Evolutionary conservation across 35 echinoderm and acorn worm species (phyloP), one percentile per base, ranked within the genome.

Genomic region (Patiria miniata): DNA sequence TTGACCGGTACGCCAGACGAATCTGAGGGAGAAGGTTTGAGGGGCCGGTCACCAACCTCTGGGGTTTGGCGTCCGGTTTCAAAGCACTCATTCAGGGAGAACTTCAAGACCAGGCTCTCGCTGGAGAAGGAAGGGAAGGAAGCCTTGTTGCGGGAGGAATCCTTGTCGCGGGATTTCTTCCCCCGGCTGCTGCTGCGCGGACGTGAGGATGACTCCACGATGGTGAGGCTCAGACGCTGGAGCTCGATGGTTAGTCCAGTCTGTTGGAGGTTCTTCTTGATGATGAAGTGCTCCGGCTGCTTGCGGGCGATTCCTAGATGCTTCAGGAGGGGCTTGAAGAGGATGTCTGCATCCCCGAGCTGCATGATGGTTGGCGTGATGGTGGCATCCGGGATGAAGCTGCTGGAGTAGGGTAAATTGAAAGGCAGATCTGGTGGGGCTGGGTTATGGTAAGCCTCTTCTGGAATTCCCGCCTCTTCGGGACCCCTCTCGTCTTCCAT

Each of bases 301-400:
- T 84, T 84, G 21, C 57, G 53, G 28, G 82, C 39, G 18, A 97
- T 61, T 12, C 87, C 87, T 22, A 97, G 77, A 58, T 97, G 86
- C n/a, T 81, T 90, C 15, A 97, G 78, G 34, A 97, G 73, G 33
- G 95, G 91, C 56, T 88, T 97, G 55, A 97, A 97, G 51, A 97
- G 87, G 39, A 93, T 56, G 58, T 97, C 90, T 33, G 86, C 91
- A 89, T 97, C 91, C 6, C 90, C 95, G 17, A 93, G 82, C 55
- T 93, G 91, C 1, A 83, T 89, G 40, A 88, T 83, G 19, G 86
- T 90, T 23, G 94, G 36, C 26, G 95, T 93, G 5, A 83, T 40
- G 55, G 68, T 79, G 0, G 34, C 26, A n/a, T 34, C 39, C 26
- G 83, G 76, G 29, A 91, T 79, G 17, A 28, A 29, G 33, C 42